Evolutionary conservation across 2,113 vertebrate species (phyloP).

Genomic region (Daubentonia madagascariensis): DNA sequence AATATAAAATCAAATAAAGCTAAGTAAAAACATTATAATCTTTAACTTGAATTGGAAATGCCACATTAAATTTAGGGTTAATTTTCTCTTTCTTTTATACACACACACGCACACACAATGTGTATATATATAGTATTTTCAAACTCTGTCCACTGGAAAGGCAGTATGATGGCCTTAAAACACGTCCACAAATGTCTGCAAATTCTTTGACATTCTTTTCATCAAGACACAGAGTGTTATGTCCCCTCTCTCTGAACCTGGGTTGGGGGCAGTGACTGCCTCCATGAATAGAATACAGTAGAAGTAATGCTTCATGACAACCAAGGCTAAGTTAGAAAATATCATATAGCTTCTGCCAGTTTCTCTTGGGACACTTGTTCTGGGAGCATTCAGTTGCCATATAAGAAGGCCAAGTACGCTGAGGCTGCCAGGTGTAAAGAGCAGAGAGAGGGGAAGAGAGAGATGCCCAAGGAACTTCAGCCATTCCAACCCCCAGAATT

Average conservation of each 20-base stretch:
- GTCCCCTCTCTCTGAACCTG: neutral
- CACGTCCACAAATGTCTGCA: neutral
- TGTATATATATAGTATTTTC: neutral
- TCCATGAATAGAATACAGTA: neutral
- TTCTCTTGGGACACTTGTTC: neutral
- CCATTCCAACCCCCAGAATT: neutral
- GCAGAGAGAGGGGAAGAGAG: neutral
- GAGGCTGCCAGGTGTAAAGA: neutral
- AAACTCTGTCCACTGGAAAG: neutral
- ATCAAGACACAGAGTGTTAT: neutral
- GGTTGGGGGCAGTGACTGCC: neutral
- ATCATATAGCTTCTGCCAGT: neutral
- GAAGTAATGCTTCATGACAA: neutral
- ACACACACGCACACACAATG: no score
- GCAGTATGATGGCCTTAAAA: neutral
- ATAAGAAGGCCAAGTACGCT: neutral
- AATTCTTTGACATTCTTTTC: neutral
- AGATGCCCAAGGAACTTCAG: neutral
- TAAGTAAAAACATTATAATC: neutral
- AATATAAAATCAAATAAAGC: neutral
- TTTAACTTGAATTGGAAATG: neutral
- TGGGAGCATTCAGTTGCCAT: neutral
- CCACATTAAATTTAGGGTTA: neutral
- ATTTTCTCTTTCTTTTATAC: neutral
- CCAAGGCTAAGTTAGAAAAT: neutral